These are phyloP conservation scores for Malacosoma neustria DNA, from an alignment of 2,888 invertebrate species.

Conservation along the genomic window DNA sequence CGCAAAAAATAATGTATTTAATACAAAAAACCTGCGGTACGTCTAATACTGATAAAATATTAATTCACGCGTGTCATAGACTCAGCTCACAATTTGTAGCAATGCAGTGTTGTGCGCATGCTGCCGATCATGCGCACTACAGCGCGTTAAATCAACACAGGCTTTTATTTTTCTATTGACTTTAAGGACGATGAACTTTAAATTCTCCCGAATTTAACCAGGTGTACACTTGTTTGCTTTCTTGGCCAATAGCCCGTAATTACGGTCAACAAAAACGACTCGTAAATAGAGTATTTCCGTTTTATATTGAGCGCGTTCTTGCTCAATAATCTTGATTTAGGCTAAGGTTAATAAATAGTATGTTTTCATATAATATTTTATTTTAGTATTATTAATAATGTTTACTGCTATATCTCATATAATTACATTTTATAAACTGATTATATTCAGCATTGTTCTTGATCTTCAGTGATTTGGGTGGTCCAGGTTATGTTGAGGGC, in stretches of 20 bases:
- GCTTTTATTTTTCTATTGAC: slow-evolving; percentile 52
- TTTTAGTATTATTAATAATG: too few species aligned
- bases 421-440: too few species aligned
- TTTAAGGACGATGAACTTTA: slow-evolving; percentile 47
- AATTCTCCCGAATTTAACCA: not conserved
- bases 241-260: slow-evolving; percentile 1
- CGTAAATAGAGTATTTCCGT: not conserved
- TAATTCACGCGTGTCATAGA: slow-evolving; percentile 39
- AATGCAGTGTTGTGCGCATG: slow-evolving; percentile 70
- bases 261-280: not conserved
- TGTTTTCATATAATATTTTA: not conserved
- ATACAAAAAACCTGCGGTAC: slow-evolving; percentile 33
- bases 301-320: slow-evolving; percentile 1
- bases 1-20: slow-evolving; percentile 13
- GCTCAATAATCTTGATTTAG: slow-evolving; percentile 3
- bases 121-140: slow-evolving; percentile 56
- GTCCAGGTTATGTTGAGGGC: too few species aligned
- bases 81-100: slow-evolving; percentile 61
- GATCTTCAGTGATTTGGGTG: too few species aligned
- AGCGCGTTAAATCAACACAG: slow-evolving; percentile 25
- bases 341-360: not conserved
- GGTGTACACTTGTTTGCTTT: not conserved
- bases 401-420: too few species aligned
- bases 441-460: too few species aligned
- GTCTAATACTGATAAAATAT: slow-evolving; percentile 30